Percentiles rank a stretch among this genome's conserved stretches.
These are phyloP conservation scores for Ennomos fuscantarius DNA, from an alignment of 2,888 invertebrate genomes.

Conservation along the genomic window DNA sequence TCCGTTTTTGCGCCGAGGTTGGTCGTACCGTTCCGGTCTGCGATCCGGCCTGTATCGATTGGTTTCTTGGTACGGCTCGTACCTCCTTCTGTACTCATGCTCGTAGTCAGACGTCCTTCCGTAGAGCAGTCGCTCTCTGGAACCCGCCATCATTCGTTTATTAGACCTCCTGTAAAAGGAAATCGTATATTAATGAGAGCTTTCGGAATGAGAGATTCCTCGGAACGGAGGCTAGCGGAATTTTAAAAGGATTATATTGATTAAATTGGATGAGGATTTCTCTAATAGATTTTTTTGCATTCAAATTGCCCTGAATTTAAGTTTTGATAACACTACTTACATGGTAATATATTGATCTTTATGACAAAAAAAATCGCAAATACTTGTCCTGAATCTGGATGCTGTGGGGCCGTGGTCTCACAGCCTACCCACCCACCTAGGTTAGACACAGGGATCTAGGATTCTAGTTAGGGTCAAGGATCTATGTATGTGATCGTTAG, in stretches of 20 bases:
- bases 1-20: slow-evolving; percentile 73
- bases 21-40: slow-evolving; percentile 46
- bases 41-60: slow-evolving; percentile 46
- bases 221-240: background rate
- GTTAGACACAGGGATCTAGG: too few relatives aligned
- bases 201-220: background rate
- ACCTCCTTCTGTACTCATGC: slow-evolving; percentile 58
- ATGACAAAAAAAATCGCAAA: too few relatives aligned
- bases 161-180: slow-evolving; percentile 63
- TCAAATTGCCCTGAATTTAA: background rate
- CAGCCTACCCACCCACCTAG: too few relatives aligned
- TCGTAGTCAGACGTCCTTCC: slow-evolving; percentile 68
- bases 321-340: too few relatives aligned
- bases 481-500: too few relatives aligned
- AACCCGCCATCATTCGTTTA: slow-evolving; percentile 74
- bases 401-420: too few relatives aligned
- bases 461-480: too few relatives aligned
- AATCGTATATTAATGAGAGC: slow-evolving; percentile 52
- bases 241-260: background rate
- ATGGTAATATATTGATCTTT: too few relatives aligned
- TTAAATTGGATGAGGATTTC: background rate
- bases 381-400: too few relatives aligned
- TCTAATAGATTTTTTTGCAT: background rate
- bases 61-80: slow-evolving; percentile 50
- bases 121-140: slow-evolving; percentile 74